phyloP scores from a whole-genome alignment of 2,113 vertebrate species.

The Petrocephalus zakoni region DNA sequence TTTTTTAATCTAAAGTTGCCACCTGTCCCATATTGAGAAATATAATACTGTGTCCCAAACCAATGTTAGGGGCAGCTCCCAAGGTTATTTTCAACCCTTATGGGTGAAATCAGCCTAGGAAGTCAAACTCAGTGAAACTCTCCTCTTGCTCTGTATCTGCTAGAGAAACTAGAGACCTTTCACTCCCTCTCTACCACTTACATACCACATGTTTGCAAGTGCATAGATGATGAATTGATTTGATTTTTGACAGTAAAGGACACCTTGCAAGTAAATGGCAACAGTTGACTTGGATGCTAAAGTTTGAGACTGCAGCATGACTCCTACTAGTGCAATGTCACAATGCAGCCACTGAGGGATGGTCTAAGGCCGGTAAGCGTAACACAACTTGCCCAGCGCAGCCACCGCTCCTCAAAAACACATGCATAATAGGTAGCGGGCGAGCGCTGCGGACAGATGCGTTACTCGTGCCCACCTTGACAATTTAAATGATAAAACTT shows the following conservation, averaged over 20 bases:
- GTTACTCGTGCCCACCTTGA: constrained; percentile 50
- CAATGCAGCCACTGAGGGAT: constrained; percentile 58
- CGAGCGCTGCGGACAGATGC: constrained; percentile 59
- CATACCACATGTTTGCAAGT: neutral
- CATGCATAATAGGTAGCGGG: constrained; percentile 56
- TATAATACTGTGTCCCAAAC: neutral
- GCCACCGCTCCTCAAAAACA: constrained; percentile 50
- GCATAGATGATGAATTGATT: neutral
- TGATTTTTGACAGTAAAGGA: neutral
- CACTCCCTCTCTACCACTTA: neutral
- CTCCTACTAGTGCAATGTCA: constrained; percentile 51
- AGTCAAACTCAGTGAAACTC: neutral
- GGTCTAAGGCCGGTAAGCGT: constrained; percentile 58
- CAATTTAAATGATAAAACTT: constrained; percentile 57
- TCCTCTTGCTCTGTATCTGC: neutral
- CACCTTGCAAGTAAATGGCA: constrained; percentile 10
- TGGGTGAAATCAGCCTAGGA: neutral
- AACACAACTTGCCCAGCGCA: constrained; percentile 48
- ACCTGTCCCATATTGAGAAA: neutral
- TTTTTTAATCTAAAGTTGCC: neutral
- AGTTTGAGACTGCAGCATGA: constrained; percentile 54
- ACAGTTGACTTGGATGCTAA: constrained; percentile 15
- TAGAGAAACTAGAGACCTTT: neutral
- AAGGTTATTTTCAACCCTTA: neutral
- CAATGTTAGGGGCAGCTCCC: neutral